Conservation (phyloP, 2,888 invertebrate genomes). For the Eucera pruinosa region DNA sequence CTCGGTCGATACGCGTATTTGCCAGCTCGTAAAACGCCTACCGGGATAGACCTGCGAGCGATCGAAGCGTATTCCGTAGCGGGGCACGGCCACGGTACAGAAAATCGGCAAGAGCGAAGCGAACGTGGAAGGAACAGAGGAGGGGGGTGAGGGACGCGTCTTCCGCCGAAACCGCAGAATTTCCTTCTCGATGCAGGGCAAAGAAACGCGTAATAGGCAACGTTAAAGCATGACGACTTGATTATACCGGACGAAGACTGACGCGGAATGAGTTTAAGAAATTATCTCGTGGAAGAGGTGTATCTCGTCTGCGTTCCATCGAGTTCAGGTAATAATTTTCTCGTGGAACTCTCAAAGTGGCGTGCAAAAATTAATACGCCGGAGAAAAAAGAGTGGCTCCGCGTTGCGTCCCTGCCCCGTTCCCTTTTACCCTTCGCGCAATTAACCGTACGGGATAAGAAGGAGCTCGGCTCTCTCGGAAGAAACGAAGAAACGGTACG, state of each 20-base stretch:
- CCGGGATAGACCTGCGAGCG: neutral
- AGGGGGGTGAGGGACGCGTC: neutral
- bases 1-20: too few relatives aligned
- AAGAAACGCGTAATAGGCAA: constrained; percentile 48
- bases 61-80: neutral
- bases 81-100: neutral
- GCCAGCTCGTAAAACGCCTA: constrained; percentile 61
- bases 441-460: constrained; percentile 17
- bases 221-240: constrained; percentile 57
- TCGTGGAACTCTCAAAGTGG: constrained; percentile 48
- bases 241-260: constrained; percentile 54
- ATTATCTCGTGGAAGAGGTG: constrained; percentile 43
- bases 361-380: constrained; percentile 55
- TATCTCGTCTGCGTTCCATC: constrained; percentile 31
- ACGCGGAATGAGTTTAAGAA: constrained; percentile 59
- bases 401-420: constrained; percentile 10
- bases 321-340: constrained; percentile 51
- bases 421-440: constrained; percentile 15
- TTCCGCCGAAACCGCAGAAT: constrained; percentile 38
- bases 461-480: neutral
- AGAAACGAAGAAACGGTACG: neutral
- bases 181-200: constrained; percentile 32
- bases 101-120: neutral
- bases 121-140: neutral
- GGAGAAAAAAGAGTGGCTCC: constrained; percentile 13